These are phyloP conservation scores for Heliothis virescens DNA, from an alignment of 1,140 invertebrate genomes.

Conservation along the genomic window DNA sequence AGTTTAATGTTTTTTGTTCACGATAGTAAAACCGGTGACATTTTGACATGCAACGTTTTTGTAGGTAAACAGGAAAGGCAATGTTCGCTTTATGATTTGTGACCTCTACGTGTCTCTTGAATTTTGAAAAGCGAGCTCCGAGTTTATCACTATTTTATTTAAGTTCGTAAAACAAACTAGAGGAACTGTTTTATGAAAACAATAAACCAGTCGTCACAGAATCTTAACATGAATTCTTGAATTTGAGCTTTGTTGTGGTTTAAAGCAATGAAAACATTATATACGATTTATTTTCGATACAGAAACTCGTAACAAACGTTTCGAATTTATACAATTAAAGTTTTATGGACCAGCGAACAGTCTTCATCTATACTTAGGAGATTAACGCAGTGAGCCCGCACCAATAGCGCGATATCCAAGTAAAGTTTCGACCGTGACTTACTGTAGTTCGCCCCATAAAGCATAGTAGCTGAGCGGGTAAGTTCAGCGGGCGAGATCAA, in stretches of 20 bases:
- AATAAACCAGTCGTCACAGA: too few relatives aligned
- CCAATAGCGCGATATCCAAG: conserved; percentile 38
- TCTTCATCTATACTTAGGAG: conserved; percentile 27
- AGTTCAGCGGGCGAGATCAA: conserved; percentile 55
- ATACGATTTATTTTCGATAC: too few relatives aligned
- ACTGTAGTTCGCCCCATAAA: conserved; percentile 52
- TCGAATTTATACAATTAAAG: conserved; percentile 28
- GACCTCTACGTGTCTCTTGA: background rate
- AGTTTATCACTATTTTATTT: too few relatives aligned
- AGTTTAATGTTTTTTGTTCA: conserved; percentile 33
- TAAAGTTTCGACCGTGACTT: conserved; percentile 54
- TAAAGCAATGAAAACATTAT: too few relatives aligned
- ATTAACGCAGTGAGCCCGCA: conserved; percentile 35
- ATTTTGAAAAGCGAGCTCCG: background rate
- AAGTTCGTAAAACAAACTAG: too few relatives aligned
- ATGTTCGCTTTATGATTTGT: conserved; percentile 18
- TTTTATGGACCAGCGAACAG: conserved; percentile 29
- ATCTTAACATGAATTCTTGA: too few relatives aligned
- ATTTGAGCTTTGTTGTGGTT: too few relatives aligned
- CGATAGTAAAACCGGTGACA: conserved; percentile 18
- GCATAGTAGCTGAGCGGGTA: conserved; percentile 44
- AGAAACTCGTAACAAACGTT: background rate
- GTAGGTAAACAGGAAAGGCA: conserved; percentile 22
- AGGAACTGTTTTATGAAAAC: too few relatives aligned
- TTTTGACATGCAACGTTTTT: conserved; percentile 1